These are phyloP conservation scores for Boleophthalmus pectinirostris DNA, from an alignment of 2,113 vertebrate genomes.

Conservation along the genomic window DNA sequence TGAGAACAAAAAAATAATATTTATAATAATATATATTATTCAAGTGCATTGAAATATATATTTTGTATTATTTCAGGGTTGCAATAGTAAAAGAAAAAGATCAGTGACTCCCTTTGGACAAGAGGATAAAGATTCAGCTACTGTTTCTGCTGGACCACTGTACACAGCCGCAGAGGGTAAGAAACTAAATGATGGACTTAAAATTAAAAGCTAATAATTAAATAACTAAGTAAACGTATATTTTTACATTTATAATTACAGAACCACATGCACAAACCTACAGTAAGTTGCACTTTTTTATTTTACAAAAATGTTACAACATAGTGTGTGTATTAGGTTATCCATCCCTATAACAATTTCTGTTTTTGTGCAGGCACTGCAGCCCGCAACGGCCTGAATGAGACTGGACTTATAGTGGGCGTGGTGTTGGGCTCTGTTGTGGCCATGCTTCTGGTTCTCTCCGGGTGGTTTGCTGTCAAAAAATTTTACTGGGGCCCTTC, in stretches of 20 bases:
- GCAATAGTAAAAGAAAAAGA: slow-evolving; percentile 60
- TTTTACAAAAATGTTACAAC: background rate
- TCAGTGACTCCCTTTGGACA: slow-evolving; percentile 44
- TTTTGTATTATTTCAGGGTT: slow-evolving; percentile 54
- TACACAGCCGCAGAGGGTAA: slow-evolving; percentile 62
- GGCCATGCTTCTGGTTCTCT: slow-evolving; percentile 56
- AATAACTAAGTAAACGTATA: background rate
- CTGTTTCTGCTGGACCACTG: slow-evolving; percentile 76
- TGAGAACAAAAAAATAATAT: background rate
- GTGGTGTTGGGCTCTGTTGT: slow-evolving; percentile 65
- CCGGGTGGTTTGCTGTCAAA: slow-evolving; percentile 71
- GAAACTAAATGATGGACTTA: background rate
- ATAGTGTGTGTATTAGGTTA: background rate
- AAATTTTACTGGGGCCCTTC: slow-evolving; percentile 44
- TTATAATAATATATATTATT: background rate
- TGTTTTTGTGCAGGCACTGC: background rate
- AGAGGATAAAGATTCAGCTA: slow-evolving; percentile 59
- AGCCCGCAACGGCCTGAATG: slow-evolving; percentile 11
- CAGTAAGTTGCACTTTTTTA: slow-evolving; percentile 53
- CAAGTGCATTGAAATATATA: background rate
- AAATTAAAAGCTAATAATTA: too few relatives aligned
- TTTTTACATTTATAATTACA: slow-evolving; percentile 9
- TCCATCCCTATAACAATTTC: background rate
- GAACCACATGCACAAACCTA: slow-evolving; percentile 36
- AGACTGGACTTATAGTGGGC: slow-evolving; percentile 57